phyloP scores from a whole-genome alignment of 2,888 invertebrate genomes.

The Ennomos erosarius region DNA sequence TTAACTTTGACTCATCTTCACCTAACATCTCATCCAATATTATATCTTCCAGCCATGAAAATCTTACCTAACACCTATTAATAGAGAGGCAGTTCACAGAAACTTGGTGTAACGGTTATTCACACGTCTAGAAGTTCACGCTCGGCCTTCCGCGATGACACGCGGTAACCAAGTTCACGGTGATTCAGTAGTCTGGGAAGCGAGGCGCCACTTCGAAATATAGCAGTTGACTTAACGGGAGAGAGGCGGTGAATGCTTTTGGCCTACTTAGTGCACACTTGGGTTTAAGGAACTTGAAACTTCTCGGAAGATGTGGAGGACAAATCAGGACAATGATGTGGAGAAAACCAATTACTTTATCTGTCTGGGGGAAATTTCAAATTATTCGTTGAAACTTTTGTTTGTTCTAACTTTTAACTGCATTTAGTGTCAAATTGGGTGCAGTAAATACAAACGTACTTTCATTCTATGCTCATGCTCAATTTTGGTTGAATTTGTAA shows the following conservation, averaged over 20 bases:
- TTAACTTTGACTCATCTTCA: not conserved
- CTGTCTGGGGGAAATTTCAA: no score
- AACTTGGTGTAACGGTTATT: constrained; percentile 26
- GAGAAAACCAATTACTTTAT: no score
- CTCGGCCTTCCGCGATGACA: constrained; percentile 19
- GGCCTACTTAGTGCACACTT: not conserved
- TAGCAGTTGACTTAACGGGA: constrained; percentile 16
- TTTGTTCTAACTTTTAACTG: no score
- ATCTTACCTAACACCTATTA: constrained; percentile 12
- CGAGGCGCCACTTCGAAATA: constrained; percentile 22
- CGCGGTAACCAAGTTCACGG: constrained; percentile 9
- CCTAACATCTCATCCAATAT: constrained; percentile 2
- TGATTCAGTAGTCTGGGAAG: constrained; percentile 19
- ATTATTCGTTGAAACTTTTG: no score
- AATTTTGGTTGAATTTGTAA: no score
- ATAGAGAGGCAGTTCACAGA: constrained; percentile 15
- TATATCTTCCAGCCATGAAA: constrained; percentile 7
- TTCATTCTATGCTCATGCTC: no score
- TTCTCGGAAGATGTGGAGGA: no score
- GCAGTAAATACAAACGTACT: no score
- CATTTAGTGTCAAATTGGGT: no score
- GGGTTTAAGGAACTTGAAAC: no score
- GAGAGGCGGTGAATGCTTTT: not conserved
- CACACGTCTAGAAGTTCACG: constrained; percentile 11
- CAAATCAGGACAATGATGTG: no score